Evolutionary conservation across 2,113 vertebrate species (phyloP), one percentile per base, ranked within the genome.

Genomic region (Paramisgurnus dabryanus): DNA sequence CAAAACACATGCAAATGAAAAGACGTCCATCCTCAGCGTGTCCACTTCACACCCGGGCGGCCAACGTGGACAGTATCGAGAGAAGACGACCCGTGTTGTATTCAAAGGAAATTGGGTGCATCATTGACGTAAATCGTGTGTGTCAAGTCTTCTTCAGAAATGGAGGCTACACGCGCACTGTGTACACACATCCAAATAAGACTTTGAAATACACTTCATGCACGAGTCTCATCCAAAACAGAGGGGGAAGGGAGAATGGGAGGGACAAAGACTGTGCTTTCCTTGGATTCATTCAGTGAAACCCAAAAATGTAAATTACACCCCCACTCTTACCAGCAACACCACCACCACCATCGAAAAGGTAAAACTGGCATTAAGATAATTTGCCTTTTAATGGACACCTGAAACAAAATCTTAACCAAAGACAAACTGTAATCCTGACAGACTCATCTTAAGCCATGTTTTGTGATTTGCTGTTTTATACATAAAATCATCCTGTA

Each of bases 201-300:
- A 74, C 41, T 47, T 47, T 22, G 13, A 18, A 76, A 53, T 55
- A 41, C 65, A 57, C 43, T 68, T 64, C 11, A 64, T 13, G 34
- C 50, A 7, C 2, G 58, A 53, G n/a, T 73, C 55, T 5, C 18
- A 27, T 45, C 58, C 53, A 12, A 10, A 78, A 78, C 27, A 39
- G 18, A 18, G 40, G 70, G 74, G 82, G 75, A 22, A 63, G 72
- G 68, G 69, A n/a, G 64, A 47, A 49, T 9, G 76, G 82, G 82
- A 73, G 79, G 79, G 67, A 77, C 82, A 66, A 67, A 66, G 79
- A 77, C 40, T 43, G 27, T 64, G 77, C 53, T 77, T 67, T 57
- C 49, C 65, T 57, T 79, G 63, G 45, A 50, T 71, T 82, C 79
- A 75, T 80, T 82, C 80, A 84, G 79, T 73, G 67, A 71, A 86